Evolutionary conservation across 2,888 invertebrate genomes (phyloP).

Genomic region (Drosophila melanocephala): DNA sequence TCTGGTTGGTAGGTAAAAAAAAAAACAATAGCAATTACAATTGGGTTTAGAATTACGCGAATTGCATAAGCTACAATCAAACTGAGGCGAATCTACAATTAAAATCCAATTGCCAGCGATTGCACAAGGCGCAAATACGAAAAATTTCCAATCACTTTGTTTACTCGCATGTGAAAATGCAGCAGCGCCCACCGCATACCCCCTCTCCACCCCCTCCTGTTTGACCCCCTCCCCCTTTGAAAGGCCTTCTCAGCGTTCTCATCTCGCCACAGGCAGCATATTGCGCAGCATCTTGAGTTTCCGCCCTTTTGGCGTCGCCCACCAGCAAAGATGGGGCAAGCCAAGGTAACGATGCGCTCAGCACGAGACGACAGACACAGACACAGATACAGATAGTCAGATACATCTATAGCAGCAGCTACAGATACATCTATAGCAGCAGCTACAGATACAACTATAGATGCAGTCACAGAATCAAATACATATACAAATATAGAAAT

Average conservation of each 20-base stretch:
- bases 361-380: slow-evolving; percentile 33
- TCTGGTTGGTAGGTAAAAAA: slow-evolving; percentile 6
- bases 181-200: slow-evolving; percentile 13
- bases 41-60: slow-evolving; percentile 53
- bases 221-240: too few species aligned
- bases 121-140: slow-evolving; percentile 62
- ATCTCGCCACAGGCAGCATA: slow-evolving; percentile 36
- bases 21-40: slow-evolving; percentile 21
- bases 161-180: slow-evolving; percentile 70
- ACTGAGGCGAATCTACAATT: slow-evolving; percentile 58
- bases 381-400: slow-evolving; percentile 11
- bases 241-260: slow-evolving; percentile 1
- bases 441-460: slow-evolving; percentile 21
- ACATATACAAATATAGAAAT: slow-evolving; percentile 26
- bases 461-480: slow-evolving; percentile 26
- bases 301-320: slow-evolving; percentile 62
- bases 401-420: slow-evolving; percentile 20
- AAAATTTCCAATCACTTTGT: slow-evolving; percentile 70
- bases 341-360: slow-evolving; percentile 59
- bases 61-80: slow-evolving; percentile 25
- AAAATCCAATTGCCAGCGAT: slow-evolving; percentile 71
- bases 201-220: background rate
- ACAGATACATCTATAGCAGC: slow-evolving; percentile 21
- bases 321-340: slow-evolving; percentile 36
- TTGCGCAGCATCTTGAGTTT: slow-evolving; percentile 77